These are phyloP conservation scores for Drosophila sp. DNA, from an alignment of 1,140 invertebrate genomes.

Conservation along the genomic window DNA sequence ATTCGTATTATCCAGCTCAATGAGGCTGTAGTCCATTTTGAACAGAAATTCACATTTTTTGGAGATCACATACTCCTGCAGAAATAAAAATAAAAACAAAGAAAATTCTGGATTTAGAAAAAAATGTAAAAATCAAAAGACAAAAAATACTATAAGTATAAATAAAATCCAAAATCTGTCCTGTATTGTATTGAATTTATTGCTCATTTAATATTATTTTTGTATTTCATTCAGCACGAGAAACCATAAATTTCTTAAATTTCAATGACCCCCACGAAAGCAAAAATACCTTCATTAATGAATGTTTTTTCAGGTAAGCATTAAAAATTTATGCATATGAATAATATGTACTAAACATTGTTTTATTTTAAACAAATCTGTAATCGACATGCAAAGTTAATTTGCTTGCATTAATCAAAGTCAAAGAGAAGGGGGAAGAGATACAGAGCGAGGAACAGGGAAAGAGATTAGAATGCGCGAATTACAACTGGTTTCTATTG, in stretches of 20 bases:
- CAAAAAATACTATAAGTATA: background rate
- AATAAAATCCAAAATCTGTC: too few species aligned
- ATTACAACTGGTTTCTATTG: conserved; percentile 47
- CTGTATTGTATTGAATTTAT: background rate
- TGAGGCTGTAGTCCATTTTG: conserved; percentile 86
- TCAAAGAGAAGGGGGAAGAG: background rate
- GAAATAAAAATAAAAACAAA: background rate
- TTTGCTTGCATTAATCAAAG: conserved; percentile 39
- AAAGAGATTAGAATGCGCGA: conserved; percentile 43
- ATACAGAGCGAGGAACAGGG: background rate
- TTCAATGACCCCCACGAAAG: conserved; percentile 1
- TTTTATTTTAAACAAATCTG: background rate
- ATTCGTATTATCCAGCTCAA: conserved; percentile 86
- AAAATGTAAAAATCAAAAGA: background rate
- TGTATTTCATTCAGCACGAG: background rate
- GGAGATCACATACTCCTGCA: conserved; percentile 86
- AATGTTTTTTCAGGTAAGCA: background rate
- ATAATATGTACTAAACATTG: conserved; percentile 10
- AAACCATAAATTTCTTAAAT: background rate
- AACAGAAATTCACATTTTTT: conserved; percentile 86
- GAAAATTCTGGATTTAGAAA: too few species aligned
- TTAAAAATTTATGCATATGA: background rate
- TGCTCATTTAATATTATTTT: background rate
- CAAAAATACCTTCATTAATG: conserved; percentile 1
- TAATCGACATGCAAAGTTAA: conserved; percentile 33